Base-by-base conservation (phyloP, 1,140 invertebrate species). In the Musca domestica region DNA sequence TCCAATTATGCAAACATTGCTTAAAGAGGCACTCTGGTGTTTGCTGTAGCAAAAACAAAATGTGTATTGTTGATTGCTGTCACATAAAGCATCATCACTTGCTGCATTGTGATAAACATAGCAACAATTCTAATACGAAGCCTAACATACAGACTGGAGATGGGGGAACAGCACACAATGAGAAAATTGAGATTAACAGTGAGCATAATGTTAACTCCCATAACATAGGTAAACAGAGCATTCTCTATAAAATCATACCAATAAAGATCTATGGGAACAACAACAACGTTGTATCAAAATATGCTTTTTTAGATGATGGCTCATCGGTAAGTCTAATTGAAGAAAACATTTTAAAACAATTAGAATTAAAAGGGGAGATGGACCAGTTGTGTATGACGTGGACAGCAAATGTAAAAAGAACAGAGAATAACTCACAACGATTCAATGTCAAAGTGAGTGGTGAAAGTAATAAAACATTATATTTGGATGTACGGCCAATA, bases 241-340 rank as follows among this genome's bases (percentile, higher is more conserved):
- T 23, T 51, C 22, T 54, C 4, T 54, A 52, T 64, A 25, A 41
- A 34, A 52, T 69, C 52, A 30, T 69, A 15, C 63, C 58, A 22
- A 23, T 63, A 34, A 49, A 20, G 17, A 48, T 64, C n/a, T n/a
- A 64, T 52, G 67, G 63, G 1, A 51, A 54, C n/a, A 9, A 25
- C 3, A 41, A 25, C 14, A 67, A 34, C 15, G 52, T 34, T 25
- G 34, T 34, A 52, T 17, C 19, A 20, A 67, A 48, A 12, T 67
- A 30, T 41, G 65, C 65, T 6, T 67, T 67, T n/a, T n/a, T n/a
- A n/a, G n/a, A n/a, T n/a, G n/a, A n/a, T n/a, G n/a, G n/a, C n/a
- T n/a, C 49, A 12, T 67, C 65, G 15, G 1, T 47, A 23, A 52
- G 41, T 25, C 48, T 66, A 9, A 51, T 66, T 15, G 48, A 66